These are phyloP conservation scores for Drosophila fungiperda DNA, from an alignment of 2,888 invertebrate genomes.

Conservation along the genomic window DNA sequence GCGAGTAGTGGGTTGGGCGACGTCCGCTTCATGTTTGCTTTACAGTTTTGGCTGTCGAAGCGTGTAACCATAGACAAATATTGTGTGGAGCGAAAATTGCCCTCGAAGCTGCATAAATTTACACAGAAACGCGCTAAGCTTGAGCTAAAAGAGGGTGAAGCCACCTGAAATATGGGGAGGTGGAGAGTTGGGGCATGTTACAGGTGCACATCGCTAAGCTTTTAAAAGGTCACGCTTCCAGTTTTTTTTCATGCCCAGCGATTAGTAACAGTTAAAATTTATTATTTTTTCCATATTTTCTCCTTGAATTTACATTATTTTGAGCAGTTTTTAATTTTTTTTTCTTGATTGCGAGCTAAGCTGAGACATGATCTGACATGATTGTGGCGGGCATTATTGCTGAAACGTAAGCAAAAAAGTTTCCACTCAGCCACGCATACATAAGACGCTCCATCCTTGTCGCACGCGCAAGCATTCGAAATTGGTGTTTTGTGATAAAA, in stretches of 20 bases:
- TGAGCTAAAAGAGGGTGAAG: conserved; percentile 27
- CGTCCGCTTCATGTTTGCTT: conserved; percentile 71
- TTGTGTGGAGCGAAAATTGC: conserved; percentile 66
- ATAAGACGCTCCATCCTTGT: conserved; percentile 5
- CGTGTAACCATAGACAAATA: conserved; percentile 80
- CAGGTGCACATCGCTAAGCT: conserved; percentile 71
- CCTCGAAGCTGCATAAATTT: conserved; percentile 80
- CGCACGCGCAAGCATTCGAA: neutral
- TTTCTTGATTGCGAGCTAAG: conserved; percentile 2
- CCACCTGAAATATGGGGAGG: neutral
- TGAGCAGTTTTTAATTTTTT: neutral
- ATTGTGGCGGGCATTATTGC: conserved; percentile 18
- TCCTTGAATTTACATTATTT: conserved; percentile 53
- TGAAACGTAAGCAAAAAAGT: conserved; percentile 26
- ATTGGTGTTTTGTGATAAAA: neutral
- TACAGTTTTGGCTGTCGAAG: conserved; percentile 78
- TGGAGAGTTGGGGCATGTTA: conserved; percentile 1
- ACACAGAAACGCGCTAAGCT: conserved; percentile 69
- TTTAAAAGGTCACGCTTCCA: conserved; percentile 65
- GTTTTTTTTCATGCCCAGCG: conserved; percentile 46
- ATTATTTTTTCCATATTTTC: conserved; percentile 36
- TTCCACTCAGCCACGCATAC: conserved; percentile 22
- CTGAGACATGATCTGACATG: conserved; percentile 35
- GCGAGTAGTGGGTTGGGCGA: conserved; percentile 1
- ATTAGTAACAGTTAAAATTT: conserved; percentile 57